Evolutionary conservation across 2,797 vertebrate species (phyloP).

Genomic region (Oceanodroma leucorhoa): DNA sequence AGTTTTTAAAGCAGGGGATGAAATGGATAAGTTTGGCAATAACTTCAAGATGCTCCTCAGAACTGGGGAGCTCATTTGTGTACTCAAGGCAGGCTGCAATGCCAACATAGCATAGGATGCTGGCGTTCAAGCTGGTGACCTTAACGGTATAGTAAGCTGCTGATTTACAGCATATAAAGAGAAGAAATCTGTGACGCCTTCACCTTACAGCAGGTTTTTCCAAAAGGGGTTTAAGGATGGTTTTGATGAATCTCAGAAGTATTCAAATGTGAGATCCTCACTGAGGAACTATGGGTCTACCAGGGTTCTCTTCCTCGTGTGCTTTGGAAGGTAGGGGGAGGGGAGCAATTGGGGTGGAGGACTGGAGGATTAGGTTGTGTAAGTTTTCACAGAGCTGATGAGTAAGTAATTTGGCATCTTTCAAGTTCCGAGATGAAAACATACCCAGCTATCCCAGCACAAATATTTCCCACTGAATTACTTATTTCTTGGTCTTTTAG

Average conservation of each 20-base stretch:
- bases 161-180: neutral
- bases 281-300: neutral
- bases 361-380: neutral
- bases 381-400: neutral
- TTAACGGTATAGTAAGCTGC: neutral
- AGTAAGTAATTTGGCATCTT: neutral
- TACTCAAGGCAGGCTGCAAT: neutral
- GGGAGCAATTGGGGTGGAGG: neutral
- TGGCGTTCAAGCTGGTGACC: neutral
- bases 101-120: accelerated
- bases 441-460: neutral
- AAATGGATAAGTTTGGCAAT: neutral
- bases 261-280: neutral
- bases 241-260: neutral
- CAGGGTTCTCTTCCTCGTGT: neutral
- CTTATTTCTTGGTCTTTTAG: neutral
- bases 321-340: neutral
- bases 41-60: neutral
- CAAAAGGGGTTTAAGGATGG: neutral
- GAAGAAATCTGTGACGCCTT: neutral
- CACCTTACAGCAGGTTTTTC: neutral
- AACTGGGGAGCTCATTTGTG: neutral
- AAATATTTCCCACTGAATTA: neutral
- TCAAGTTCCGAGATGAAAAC: neutral
- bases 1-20: neutral